Conservation (phyloP, 35 echinoderm and acorn worm genomes). For the Holothuria glaberrima region DNA sequence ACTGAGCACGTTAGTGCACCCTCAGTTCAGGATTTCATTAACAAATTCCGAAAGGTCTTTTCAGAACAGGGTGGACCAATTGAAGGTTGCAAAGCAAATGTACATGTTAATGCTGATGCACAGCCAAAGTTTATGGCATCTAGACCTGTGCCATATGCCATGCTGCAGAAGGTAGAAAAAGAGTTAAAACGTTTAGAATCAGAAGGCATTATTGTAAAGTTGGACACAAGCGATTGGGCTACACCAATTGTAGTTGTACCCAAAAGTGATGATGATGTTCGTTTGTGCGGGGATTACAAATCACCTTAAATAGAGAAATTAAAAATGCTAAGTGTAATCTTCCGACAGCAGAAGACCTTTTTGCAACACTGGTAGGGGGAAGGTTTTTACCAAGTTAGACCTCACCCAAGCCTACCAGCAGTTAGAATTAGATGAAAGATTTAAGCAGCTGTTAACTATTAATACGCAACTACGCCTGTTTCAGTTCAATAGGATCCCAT, state of each 20-base stretch:
- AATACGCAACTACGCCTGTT: slow-evolving; percentile 49
- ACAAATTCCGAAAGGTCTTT: neutral
- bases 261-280: slow-evolving; percentile 30
- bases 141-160: slow-evolving; percentile 57
- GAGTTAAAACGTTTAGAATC: slow-evolving; percentile 45
- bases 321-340: slow-evolving; percentile 55
- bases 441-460: slow-evolving; percentile 49
- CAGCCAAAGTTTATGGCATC: slow-evolving; percentile 38
- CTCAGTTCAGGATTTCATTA: neutral
- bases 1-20: neutral
- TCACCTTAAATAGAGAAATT: slow-evolving; percentile 41
- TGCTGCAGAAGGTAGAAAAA: slow-evolving; percentile 11
- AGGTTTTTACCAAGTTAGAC: slow-evolving; percentile 59
- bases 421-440: slow-evolving; percentile 51
- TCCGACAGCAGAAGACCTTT: slow-evolving; percentile 64
- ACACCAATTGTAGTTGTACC: slow-evolving; percentile 72
- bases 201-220: slow-evolving; percentile 40
- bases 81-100: slow-evolving; percentile 6
- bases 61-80: slow-evolving; percentile 13
- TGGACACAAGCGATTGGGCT: slow-evolving; percentile 48
- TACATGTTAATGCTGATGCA: slow-evolving; percentile 35
- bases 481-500: slow-evolving; percentile 54
- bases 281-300: slow-evolving; percentile 72
- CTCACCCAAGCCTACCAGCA: slow-evolving; percentile 65
- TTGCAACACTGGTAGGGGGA: slow-evolving; percentile 51